Base-by-base conservation (phyloP, 2,797 vertebrate genomes). In the Oophaga sylvatica region DNA sequence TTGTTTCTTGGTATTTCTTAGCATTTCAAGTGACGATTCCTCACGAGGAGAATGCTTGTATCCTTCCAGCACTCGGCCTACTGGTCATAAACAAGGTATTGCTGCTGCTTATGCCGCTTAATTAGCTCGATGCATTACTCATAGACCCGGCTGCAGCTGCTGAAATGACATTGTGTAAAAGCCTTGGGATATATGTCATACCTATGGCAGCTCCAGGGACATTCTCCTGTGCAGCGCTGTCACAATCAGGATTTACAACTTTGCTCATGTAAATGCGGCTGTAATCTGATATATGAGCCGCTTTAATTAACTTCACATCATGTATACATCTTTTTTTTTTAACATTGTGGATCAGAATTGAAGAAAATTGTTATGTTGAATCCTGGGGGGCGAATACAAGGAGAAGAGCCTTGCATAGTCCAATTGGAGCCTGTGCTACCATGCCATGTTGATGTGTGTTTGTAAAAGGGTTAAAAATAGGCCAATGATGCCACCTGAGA, bases 21-120 rank as follows among this genome's bases (percentile, higher is more conserved):
- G 19, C 67, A 87, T 81, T 87, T 53, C 78, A 48, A 12, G 56
- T 81, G 67, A 79, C 67, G 73, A 56, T 73, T 71, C 29, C n/a
- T 80, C 67, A 29, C 35, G 31, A 62, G 53, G 35, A 75, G 35
- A 87, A 73, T 31, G 35, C n/a, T 17, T 62, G 57, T 57, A 62
- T 41, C 78, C 79, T 16, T 57, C 77, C 80, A 59, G 78, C 85
- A 29, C 80, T 45, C 85, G 71, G 57, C 68, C 78, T 81, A 75
- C 41, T 81, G 78, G 85, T 87, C 78, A 81, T 87, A 71, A 83
- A 78, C 56, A 70, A 79, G 86, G 60, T 45, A 77, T 68, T 16
- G 22, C 73, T 29, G 20, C 57, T 59, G 45, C 73, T 67, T 83
- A 67, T 67, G 71, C 71, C 10, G 59, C 78, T 70, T 81, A 78